Conservation (phyloP, 2,888 invertebrate species). For the Microctonus aethiopoides region DNA sequence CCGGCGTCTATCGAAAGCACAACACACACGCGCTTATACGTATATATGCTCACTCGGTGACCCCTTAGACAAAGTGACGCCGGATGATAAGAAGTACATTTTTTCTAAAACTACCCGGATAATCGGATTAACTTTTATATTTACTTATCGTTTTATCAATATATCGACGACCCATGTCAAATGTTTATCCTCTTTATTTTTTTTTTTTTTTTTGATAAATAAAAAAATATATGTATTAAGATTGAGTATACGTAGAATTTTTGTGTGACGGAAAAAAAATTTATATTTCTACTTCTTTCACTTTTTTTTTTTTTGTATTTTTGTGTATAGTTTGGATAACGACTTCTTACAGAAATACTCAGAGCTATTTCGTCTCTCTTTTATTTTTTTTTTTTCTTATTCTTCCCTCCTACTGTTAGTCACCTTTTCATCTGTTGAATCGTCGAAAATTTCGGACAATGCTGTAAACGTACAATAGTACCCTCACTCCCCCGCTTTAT, state of each 20-base stretch:
- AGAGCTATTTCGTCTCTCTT: slow-evolving; percentile 16
- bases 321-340: slow-evolving; percentile 31
- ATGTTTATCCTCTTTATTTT: neutral
- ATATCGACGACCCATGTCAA: neutral
- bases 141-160: neutral
- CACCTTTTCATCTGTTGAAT: slow-evolving; percentile 30
- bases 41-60: neutral
- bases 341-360: neutral
- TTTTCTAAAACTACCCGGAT: slow-evolving; percentile 33
- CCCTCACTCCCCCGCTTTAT: slow-evolving; percentile 33
- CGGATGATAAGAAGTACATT: slow-evolving; percentile 30
- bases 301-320: neutral
- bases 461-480: slow-evolving; percentile 11
- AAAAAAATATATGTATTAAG: neutral
- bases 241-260: neutral
- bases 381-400: neutral
- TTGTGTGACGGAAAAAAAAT: neutral
- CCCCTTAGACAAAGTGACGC: neutral
- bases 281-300: no score
- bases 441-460: slow-evolving; percentile 27
- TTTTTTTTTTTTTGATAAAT: neutral
- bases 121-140: slow-evolving; percentile 29
- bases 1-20: neutral
- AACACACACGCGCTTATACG: neutral
- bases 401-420: neutral